Evolutionary conservation across 1,140 invertebrate species (phyloP).

Genomic region (Heliconius melpomene): DNA sequence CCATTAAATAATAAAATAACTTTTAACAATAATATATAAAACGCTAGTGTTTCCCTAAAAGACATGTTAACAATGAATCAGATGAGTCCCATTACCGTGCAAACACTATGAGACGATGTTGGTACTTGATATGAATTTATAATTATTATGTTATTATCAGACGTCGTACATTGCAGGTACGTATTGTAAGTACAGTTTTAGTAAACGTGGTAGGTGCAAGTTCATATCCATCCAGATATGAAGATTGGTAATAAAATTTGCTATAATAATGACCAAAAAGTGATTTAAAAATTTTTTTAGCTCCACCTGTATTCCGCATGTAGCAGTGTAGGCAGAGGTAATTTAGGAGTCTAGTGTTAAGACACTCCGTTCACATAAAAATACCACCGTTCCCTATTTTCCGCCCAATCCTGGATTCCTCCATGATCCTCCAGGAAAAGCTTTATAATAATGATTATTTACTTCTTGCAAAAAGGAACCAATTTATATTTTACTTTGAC

Average conservation of each 20-base stretch:
- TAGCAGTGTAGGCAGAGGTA: too few species aligned
- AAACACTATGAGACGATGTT: constrained; percentile 29
- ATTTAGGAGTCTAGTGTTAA: too few species aligned
- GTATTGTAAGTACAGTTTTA: not conserved
- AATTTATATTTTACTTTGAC: too few species aligned
- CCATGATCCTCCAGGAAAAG: too few species aligned
- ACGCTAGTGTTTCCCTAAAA: constrained; percentile 20
- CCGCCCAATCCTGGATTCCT: too few species aligned
- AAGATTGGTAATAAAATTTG: not conserved
- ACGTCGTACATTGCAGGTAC: not conserved
- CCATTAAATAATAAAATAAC: too few species aligned
- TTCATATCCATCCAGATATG: not conserved
- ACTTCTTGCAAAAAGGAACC: too few species aligned
- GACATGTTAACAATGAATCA: constrained; percentile 11
- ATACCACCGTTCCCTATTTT: too few species aligned
- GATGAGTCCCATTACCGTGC: constrained; percentile 32
- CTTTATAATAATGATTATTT: too few species aligned
- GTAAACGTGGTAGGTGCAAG: not conserved
- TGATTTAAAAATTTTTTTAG: too few species aligned
- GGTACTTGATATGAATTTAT: not conserved
- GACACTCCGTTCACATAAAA: too few species aligned
- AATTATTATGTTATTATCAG: not conserved
- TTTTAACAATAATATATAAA: not conserved
- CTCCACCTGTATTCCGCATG: too few species aligned
- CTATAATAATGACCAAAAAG: not conserved